A percentile compares a stretch with the other conserved stretches of the same genome.
Evolutionary conservation across 1,140 invertebrate genomes (phyloP).

Genomic region (Bombus polaris): DNA sequence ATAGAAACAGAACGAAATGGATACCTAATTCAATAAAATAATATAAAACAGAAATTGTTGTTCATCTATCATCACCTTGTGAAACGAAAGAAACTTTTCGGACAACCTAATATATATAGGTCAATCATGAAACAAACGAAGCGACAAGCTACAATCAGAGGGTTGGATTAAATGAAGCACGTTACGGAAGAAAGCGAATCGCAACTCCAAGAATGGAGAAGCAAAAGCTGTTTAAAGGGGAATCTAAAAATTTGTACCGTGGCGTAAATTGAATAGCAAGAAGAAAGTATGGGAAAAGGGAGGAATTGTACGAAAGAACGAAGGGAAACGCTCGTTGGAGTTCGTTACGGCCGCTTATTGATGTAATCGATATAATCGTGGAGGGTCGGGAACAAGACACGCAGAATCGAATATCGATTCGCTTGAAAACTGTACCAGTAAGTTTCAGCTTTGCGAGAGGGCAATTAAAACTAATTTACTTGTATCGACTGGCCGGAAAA

Average conservation of each 20-base stretch:
- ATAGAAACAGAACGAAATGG: too few relatives aligned
- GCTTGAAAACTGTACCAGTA: background rate
- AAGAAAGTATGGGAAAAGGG: background rate
- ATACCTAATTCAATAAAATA: too few relatives aligned
- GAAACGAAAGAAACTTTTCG: too few relatives aligned
- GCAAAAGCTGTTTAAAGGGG: too few relatives aligned
- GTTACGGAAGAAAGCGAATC: background rate
- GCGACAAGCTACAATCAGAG: too few relatives aligned
- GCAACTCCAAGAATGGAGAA: background rate
- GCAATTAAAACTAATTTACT: conserved; percentile 32
- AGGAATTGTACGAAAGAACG: background rate
- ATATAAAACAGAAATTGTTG: too few relatives aligned
- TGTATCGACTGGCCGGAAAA: background rate
- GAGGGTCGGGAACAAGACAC: background rate
- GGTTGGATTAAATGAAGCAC: background rate
- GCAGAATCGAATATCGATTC: conserved; percentile 26
- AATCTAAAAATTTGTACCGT: background rate
- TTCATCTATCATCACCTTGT: too few relatives aligned
- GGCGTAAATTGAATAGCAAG: background rate
- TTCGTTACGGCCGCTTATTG: background rate
- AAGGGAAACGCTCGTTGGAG: background rate
- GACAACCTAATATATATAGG: too few relatives aligned
- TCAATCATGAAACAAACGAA: too few relatives aligned
- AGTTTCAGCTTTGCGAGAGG: background rate
- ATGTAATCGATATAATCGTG: background rate